These are phyloP conservation scores for Botia kubotai DNA, from an alignment of 2,797 vertebrate genomes.

Conservation along the genomic window DNA sequence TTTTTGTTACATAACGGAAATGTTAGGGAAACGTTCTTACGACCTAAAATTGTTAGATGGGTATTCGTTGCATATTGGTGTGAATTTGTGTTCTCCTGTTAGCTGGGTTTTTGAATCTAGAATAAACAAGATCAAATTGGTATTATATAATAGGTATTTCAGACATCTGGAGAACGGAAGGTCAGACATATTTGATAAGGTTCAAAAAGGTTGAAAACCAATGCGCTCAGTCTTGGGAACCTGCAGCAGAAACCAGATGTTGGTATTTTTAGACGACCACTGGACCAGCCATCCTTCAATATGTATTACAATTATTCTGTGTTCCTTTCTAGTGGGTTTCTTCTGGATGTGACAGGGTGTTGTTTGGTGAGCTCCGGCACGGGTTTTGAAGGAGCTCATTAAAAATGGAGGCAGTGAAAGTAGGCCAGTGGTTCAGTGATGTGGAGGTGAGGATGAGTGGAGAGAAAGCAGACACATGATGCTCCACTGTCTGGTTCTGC, in stretches of 20 bases:
- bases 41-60: too few species aligned
- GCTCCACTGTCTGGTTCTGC: not conserved
- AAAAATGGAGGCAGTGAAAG: conserved; percentile 70
- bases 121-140: not conserved
- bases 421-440: conserved; percentile 67
- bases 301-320: conserved; percentile 19
- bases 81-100: conserved; percentile 25
- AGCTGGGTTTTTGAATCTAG: not conserved
- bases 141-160: not conserved
- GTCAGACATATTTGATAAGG: not conserved
- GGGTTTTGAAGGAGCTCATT: conserved; percentile 58
- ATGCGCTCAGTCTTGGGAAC: not conserved
- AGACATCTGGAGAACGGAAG: conserved; percentile 12
- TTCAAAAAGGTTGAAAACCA: not conserved
- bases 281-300: not conserved
- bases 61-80: not conserved
- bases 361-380: conserved; percentile 27
- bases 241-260: not conserved
- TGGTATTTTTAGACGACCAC: not conserved
- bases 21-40: too few species aligned
- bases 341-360: conserved; percentile 48
- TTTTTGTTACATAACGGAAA: too few species aligned
- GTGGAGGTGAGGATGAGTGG: conserved; percentile 46
- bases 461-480: conserved; percentile 18
- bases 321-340: conserved; percentile 15